A percentile compares a stretch with the other conserved stretches of the same genome.
phyloP scores from a whole-genome alignment of 2,797 vertebrate species.

The Chrysolophus pictus region DNA sequence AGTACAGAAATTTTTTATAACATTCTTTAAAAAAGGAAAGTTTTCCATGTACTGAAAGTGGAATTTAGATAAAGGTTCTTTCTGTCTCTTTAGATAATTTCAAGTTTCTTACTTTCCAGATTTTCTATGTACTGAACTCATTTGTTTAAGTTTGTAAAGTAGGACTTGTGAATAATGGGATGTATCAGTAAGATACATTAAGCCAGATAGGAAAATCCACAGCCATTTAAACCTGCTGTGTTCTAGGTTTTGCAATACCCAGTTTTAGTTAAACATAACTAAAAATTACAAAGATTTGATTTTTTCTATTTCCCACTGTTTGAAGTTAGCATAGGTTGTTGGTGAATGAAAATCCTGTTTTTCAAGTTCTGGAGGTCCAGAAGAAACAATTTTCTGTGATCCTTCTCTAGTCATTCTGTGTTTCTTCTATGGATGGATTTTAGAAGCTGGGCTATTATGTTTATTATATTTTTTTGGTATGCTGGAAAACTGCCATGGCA shows the following conservation, averaged over 20 bases:
- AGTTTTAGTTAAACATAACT: neutral
- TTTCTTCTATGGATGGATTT: neutral
- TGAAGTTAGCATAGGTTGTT: neutral
- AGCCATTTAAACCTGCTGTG: neutral
- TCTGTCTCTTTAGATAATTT: neutral
- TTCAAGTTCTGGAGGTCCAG: neutral
- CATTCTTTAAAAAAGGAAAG: neutral
- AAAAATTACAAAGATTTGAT: neutral
- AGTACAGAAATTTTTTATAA: neutral
- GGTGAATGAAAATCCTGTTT: neutral
- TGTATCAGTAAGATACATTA: neutral
- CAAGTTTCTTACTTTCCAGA: neutral
- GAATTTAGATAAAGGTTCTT: neutral
- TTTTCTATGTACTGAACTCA: neutral
- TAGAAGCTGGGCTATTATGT: neutral
- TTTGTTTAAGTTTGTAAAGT: neutral
- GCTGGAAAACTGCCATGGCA: neutral
- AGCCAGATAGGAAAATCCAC: neutral
- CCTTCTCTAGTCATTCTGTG: neutral
- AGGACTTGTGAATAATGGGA: accelerated
- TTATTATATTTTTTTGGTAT: neutral
- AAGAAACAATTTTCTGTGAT: neutral
- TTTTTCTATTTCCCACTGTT: neutral
- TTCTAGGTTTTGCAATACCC: neutral
- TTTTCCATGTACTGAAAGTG: neutral